A percentile compares a stretch with the other conserved stretches of the same genome.
Conservation (phyloP, 2,888 invertebrate species). For the Argyresthia albistria region DNA sequence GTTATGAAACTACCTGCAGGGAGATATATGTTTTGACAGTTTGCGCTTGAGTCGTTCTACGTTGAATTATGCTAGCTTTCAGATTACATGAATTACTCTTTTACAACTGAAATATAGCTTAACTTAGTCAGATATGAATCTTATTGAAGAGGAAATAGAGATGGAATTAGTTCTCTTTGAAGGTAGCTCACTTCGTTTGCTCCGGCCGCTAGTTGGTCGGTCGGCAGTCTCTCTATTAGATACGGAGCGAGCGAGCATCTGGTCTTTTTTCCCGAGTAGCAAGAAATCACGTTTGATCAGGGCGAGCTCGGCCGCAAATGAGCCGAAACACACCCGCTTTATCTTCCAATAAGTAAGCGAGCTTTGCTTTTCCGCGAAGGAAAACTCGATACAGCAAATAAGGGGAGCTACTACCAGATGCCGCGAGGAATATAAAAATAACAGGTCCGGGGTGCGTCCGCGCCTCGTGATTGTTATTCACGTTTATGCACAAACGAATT, state of each 20-base stretch:
- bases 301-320: constrained; percentile 56
- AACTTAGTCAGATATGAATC: constrained; percentile 26
- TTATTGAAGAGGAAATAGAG: constrained; percentile 30
- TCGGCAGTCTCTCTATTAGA: constrained; percentile 36
- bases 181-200: constrained; percentile 18
- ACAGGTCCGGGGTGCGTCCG: constrained; percentile 53
- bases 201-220: constrained; percentile 17
- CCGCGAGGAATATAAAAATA: constrained; percentile 58
- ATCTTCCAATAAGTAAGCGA: constrained; percentile 61
- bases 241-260: constrained; percentile 18
- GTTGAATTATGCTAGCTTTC: constrained; percentile 13
- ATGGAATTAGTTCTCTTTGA: constrained; percentile 28
- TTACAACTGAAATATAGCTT: background rate
- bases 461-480: constrained; percentile 49
- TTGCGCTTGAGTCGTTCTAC: constrained; percentile 17
- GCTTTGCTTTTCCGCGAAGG: constrained; percentile 39
- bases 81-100: background rate
- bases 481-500: constrained; percentile 39
- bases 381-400: constrained; percentile 39
- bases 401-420: constrained; percentile 40
- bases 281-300: constrained; percentile 62
- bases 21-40: constrained; percentile 44
- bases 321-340: constrained; percentile 63
- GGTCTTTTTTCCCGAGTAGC: constrained; percentile 44
- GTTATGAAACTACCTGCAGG: constrained; percentile 50